Evolutionary conservation across 2,113 vertebrate species (phyloP).

Genomic region (Scopus umbretta): DNA sequence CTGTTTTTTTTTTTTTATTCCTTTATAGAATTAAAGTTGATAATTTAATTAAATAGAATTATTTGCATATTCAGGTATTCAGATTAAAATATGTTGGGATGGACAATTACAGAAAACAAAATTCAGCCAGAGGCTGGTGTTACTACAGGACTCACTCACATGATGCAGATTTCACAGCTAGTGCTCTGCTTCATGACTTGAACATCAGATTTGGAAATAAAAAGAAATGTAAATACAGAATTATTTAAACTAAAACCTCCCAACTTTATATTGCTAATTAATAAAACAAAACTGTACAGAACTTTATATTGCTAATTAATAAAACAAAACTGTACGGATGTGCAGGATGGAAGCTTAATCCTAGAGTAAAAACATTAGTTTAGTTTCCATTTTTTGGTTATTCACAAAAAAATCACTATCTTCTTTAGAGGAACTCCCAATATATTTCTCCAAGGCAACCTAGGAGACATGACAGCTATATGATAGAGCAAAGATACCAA

Average conservation of each 20-base stretch:
- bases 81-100: background rate
- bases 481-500: background rate
- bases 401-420: background rate
- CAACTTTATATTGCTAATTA: background rate
- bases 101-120: background rate
- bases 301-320: background rate
- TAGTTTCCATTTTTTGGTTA: background rate
- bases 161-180: background rate
- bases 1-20: background rate
- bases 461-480: background rate
- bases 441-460: background rate
- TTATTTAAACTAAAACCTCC: background rate
- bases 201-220: background rate
- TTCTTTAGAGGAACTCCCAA: background rate
- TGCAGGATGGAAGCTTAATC: background rate
- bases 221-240: background rate
- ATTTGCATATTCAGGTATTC: background rate
- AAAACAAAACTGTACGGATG: background rate
- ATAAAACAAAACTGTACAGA: background rate
- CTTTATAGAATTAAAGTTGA: background rate
- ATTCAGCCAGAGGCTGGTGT: background rate
- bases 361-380: background rate
- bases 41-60: background rate
- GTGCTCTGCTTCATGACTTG: background rate
- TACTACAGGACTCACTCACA: rapidly evolving